Base-by-base conservation (phyloP, 1,140 invertebrate species). In the Tyrophagus putrescentiae region DNA sequence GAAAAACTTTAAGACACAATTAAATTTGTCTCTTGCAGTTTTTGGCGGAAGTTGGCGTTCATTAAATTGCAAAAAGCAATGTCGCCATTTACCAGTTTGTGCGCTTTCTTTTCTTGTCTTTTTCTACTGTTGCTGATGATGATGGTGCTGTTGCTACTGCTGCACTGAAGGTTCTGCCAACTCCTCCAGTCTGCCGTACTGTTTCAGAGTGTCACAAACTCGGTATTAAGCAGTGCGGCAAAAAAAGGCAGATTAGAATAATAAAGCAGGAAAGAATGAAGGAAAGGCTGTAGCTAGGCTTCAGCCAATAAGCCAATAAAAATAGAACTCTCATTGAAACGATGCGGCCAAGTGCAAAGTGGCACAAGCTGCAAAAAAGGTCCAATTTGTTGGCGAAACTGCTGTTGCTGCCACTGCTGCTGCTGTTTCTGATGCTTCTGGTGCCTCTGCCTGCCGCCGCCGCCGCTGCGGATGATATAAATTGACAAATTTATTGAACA, bases 201-300 rank as follows among this genome's bases (percentile, higher is more conserved):
- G n/a, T n/a, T n/a, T n/a, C n/a, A n/a, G 13, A 39, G 36, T 39
- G 36, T 39, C 36, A 39, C 36, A 39, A n/a, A n/a, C 21, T 39
- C 21, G 13, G 36, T 39, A 39, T 39, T 13, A 13, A 21, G 21
- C 36, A 39, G 21, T 13, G 36, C 36, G 36, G 21, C 21, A 39
- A 39, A 39, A 39, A 21, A 13, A 39, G 13, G 31, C 45, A 6
- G 45, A 48, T 48, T 48, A 18, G 45, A 48, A 48, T 48, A 48
- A 48, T 48, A 48, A 48, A 48, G 45, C 45, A 48, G 45, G 45
- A 48, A 48, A 48, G 36, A 21, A 39, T n/a, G n/a, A n/a, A n/a
- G n/a, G 36, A 39, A 21, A 39, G 36, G 13, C 36, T 39, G 36
- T n/a, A n/a, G n/a, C n/a, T n/a, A n/a, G n/a, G n/a, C n/a, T n/a